These are phyloP conservation scores for Blastobasis lacticolella DNA, from an alignment of 2,888 invertebrate genomes.

Conservation along the genomic window DNA sequence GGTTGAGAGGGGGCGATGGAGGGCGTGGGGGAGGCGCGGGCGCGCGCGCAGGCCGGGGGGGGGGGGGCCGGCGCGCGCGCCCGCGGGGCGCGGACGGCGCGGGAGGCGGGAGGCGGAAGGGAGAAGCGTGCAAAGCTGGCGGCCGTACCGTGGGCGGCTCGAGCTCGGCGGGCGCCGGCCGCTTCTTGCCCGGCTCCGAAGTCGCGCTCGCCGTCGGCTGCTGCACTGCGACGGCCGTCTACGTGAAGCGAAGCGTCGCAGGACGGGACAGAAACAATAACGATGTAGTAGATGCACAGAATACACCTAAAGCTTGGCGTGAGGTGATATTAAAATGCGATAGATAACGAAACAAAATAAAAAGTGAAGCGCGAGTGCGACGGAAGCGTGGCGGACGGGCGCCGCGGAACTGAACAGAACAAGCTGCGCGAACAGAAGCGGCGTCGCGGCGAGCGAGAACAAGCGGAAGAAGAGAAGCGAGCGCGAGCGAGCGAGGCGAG, in stretches of 20 bases:
- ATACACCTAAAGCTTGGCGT: conserved; percentile 73
- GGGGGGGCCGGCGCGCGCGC: conserved; percentile 28
- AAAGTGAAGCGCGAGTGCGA: conserved; percentile 73
- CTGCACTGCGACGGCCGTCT: conserved; percentile 73
- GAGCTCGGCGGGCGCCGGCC: conserved; percentile 81
- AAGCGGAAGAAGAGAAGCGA: conserved; percentile 70
- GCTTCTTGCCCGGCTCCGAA: conserved; percentile 94
- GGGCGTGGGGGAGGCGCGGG: conserved; percentile 19
- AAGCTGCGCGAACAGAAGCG: conserved; percentile 70
- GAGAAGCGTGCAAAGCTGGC: conserved; percentile 79
- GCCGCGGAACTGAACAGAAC: conserved; percentile 54
- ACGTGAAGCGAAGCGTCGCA: conserved; percentile 75
- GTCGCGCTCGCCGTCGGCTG: conserved; percentile 79
- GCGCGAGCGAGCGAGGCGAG: conserved; percentile 66
- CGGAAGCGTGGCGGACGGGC: conserved; percentile 69
- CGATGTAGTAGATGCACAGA: conserved; percentile 74
- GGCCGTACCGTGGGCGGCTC: conserved; percentile 92
- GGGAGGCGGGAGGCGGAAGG: conserved; percentile 31
- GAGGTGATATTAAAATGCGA: conserved; percentile 69
- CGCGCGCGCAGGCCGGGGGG: conserved; percentile 30
- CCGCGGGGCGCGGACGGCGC: conserved; percentile 40
- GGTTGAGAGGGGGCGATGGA: conserved; percentile 52
- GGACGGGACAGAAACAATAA: conserved; percentile 75
- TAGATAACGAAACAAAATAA: conserved; percentile 65
- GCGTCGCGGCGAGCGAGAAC: conserved; percentile 68